Evolutionary conservation across 2,888 invertebrate genomes (phyloP), one percentile per base, ranked within the genome.

Genomic region (Crioceris asparagi): DNA sequence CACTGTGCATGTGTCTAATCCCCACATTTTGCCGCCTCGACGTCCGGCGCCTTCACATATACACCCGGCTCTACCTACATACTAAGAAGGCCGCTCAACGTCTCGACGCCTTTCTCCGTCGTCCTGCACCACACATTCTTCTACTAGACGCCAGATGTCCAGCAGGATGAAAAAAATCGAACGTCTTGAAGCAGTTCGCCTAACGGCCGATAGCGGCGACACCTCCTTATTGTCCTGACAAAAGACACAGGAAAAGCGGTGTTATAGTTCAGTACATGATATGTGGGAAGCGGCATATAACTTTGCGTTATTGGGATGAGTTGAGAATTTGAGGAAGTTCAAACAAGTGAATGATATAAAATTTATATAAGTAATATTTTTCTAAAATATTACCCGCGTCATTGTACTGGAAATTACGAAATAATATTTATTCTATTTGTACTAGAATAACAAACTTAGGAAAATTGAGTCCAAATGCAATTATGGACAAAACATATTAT

Each of bases 61-160:
- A 14, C 12, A 29, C n/a, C n/a, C n/a, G n/a, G n/a, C n/a, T n/a
- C n/a, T n/a, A n/a, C n/a, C n/a, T n/a, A n/a, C n/a, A n/a, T n/a
- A n/a, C n/a, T n/a, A n/a, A n/a, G n/a, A n/a, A n/a, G 11, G 36
- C 37, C 31, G 29, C 36, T 30, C 12, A 29, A 41, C 47, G 43
- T 46, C 50, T 44, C 35, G 50, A 49, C 50, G 52, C 47, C 44
- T 39, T 32, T 30, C 33, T 27, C 38, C 33, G 31, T 18, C 42
- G 42, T 36, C 39, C 35, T 31, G 25, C 26, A 38, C 27, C 29
- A 36, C 32, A 49, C 30, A 50, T 59, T 61, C 56, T 43, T 55
- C 61, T 62, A 61, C 59, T 55, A 57, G 56, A 58, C 63, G 57
- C 63, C 59, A 62, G 63, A 62, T 61, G 62, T 62, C 61, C 55